phyloP scores from a whole-genome alignment of 2,888 invertebrate genomes.

The Eugnorisma glareosa region DNA sequence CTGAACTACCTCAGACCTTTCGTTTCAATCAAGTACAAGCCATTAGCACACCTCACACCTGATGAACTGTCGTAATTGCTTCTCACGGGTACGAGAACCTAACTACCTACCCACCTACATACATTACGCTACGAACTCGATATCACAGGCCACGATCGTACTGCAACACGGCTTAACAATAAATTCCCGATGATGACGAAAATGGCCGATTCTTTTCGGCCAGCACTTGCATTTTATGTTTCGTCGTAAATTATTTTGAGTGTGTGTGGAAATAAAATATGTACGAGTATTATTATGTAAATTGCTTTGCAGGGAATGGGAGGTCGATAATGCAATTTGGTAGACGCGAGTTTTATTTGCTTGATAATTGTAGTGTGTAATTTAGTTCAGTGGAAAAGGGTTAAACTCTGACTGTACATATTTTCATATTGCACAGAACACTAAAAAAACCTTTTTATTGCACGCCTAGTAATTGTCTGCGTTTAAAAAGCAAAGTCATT shows the following conservation, averaged over 20 bases:
- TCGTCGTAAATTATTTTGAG: slow-evolving; percentile 35
- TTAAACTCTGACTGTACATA: neutral
- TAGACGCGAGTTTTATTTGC: slow-evolving; percentile 19
- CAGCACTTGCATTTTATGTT: slow-evolving; percentile 42
- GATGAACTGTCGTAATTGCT: slow-evolving; percentile 54
- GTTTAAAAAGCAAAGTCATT: slow-evolving; percentile 1
- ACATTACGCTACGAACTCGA: slow-evolving; percentile 21
- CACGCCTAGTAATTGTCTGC: neutral
- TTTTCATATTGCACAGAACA: neutral
- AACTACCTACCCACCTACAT: neutral
- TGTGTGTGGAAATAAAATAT: slow-evolving; percentile 47
- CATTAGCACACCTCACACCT: slow-evolving; percentile 41
- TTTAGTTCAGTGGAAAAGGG: neutral
- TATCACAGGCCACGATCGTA: slow-evolving; percentile 13
- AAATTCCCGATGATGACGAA: slow-evolving; percentile 41
- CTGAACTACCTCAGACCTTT: slow-evolving; percentile 8
- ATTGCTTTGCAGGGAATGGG: slow-evolving; percentile 14
- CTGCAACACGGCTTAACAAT: slow-evolving; percentile 43
- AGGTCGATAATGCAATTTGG: slow-evolving; percentile 38
- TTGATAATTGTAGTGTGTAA: slow-evolving; percentile 18
- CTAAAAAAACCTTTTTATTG: neutral
- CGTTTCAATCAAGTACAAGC: slow-evolving; percentile 35
- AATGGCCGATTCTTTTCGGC: slow-evolving; percentile 35
- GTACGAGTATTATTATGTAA: slow-evolving; percentile 38
- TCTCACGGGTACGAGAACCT: slow-evolving; percentile 34